A percentile compares a stretch with the other conserved stretches of the same genome.
Conservation (phyloP, 2,113 vertebrate genomes). For the Oreotragus oreotragus region DNA sequence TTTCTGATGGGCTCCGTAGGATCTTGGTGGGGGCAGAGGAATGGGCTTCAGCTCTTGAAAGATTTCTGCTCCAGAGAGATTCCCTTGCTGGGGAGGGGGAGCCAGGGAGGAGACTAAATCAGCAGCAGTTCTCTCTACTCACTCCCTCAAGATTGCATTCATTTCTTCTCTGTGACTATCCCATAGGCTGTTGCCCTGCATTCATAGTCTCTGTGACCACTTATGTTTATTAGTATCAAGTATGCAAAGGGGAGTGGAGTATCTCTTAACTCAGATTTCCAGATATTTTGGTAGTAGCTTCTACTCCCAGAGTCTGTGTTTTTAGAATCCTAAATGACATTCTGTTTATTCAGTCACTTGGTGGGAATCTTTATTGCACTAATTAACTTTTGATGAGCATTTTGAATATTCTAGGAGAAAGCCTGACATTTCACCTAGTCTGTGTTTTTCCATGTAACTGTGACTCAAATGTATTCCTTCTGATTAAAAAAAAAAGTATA, state of each 20-base stretch:
- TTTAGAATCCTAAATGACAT: constrained; percentile 52
- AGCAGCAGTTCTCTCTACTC: neutral
- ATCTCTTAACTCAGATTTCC: constrained; percentile 42
- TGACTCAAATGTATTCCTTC: constrained; percentile 6
- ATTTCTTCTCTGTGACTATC: neutral
- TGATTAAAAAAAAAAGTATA: neutral
- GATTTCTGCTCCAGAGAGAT: neutral
- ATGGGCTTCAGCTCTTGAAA: neutral
- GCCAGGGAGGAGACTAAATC: neutral
- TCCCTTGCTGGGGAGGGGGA: neutral
- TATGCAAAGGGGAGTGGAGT: constrained; percentile 52
- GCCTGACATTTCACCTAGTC: neutral
- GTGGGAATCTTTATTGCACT: constrained; percentile 34
- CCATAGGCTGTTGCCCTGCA: neutral
- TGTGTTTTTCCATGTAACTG: neutral
- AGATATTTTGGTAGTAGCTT: constrained; percentile 43
- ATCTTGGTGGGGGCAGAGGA: neutral
- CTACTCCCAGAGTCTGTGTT: constrained; percentile 53
- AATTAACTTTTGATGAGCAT: constrained; percentile 31
- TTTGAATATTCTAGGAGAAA: constrained; percentile 42
- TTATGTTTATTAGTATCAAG: constrained; percentile 64
- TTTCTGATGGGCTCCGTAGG: neutral
- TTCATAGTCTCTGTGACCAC: constrained; percentile 38
- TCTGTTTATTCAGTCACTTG: constrained; percentile 57
- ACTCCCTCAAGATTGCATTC: neutral